Percentiles rank a stretch among this genome's conserved stretches.
phyloP scores from a whole-genome alignment of 2,888 invertebrate genomes.

The Thera obeliscata region DNA sequence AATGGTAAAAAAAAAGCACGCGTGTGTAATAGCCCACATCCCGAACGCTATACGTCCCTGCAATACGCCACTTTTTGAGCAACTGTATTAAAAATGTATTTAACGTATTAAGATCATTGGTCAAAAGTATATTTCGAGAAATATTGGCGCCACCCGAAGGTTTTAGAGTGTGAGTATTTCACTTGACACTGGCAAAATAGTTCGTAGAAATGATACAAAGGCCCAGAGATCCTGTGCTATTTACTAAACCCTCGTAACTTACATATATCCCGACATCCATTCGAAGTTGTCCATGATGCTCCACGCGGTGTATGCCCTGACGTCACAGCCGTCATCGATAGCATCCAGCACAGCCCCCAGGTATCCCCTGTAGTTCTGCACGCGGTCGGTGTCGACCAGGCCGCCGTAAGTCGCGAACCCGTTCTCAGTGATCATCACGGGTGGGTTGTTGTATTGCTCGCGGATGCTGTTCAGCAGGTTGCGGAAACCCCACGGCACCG shows the following conservation, averaged over 20 bases:
- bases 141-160: too few relatives aligned
- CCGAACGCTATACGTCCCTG: too few relatives aligned
- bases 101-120: too few relatives aligned
- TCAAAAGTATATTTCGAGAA: too few relatives aligned
- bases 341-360: slow-evolving; percentile 70
- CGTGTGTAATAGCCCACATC: too few relatives aligned
- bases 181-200: too few relatives aligned
- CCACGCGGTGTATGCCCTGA: slow-evolving; percentile 84
- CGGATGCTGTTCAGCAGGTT: slow-evolving; percentile 79
- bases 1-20: too few relatives aligned
- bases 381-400: slow-evolving; percentile 68
- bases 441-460: slow-evolving; percentile 76
- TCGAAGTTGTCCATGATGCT: slow-evolving; percentile 87
- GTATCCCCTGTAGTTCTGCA: slow-evolving; percentile 65
- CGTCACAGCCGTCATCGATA: slow-evolving; percentile 69
- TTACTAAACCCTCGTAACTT: slow-evolving; percentile 45
- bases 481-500: slow-evolving; percentile 81
- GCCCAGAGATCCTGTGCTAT: too few relatives aligned
- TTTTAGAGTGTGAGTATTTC: too few relatives aligned
- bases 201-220: too few relatives aligned
- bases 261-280: slow-evolving; percentile 84
- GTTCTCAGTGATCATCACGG: slow-evolving; percentile 84
- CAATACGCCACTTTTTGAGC: too few relatives aligned
- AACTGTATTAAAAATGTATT: too few relatives aligned
- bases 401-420: slow-evolving; percentile 63